Percentiles rank a stretch among this genome's conserved stretches.
Evolutionary conservation across 92 coral and sea anemone genomes (phyloP).

Genomic region (Hydrozoanthus gracilis): DNA sequence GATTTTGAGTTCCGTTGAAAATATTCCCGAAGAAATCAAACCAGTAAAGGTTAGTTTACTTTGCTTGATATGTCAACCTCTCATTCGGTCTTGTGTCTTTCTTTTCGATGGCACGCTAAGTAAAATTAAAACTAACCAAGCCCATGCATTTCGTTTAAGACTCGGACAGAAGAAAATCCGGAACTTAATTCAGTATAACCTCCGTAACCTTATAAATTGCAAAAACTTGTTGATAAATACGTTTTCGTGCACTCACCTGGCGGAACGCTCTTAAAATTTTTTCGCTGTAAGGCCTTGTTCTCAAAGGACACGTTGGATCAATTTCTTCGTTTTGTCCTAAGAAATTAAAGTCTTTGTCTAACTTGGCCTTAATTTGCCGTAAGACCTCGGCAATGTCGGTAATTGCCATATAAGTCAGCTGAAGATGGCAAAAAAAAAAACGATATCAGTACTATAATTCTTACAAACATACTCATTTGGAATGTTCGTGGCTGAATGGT

Average conservation of each 20-base stretch:
- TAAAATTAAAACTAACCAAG: no score
- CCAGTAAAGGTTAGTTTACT: no score
- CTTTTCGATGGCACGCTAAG: no score
- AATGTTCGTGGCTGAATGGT: background rate
- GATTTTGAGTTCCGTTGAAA: no score
- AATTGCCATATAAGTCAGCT: conserved; percentile 36
- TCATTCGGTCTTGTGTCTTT: no score
- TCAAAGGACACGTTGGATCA: conserved; percentile 13
- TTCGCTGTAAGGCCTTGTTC: background rate
- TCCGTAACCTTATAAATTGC: no score
- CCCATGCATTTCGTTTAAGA: no score
- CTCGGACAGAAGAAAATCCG: no score
- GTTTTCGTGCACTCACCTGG: background rate
- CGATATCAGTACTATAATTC: background rate
- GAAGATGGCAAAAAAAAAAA: background rate
- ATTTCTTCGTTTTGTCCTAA: background rate
- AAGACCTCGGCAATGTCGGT: conserved; percentile 1
- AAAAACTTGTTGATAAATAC: no score
- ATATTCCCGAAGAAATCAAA: no score
- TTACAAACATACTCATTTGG: background rate
- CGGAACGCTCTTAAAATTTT: background rate
- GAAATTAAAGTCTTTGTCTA: background rate
- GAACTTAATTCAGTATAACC: no score
- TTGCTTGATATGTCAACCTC: no score
- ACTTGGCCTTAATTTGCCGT: background rate